Base-by-base conservation (phyloP, 1,140 invertebrate species). In the Adoxophyes honmai region DNA sequence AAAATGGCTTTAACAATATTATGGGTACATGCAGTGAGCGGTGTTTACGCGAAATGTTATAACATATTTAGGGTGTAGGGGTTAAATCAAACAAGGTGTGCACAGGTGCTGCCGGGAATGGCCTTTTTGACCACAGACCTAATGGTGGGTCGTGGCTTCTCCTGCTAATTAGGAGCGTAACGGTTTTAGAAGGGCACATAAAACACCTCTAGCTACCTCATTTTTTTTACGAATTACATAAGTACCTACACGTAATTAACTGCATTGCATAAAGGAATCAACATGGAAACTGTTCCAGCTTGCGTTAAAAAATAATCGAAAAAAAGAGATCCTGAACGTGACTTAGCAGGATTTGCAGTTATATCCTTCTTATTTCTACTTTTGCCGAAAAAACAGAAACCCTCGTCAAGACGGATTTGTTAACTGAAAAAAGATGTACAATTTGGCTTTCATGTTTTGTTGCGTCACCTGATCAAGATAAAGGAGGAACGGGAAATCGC, bases 381-480 rank as follows among this genome's bases (percentile, higher is more conserved):
- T 73, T 68, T 65, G 51, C 44, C 57, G 59, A 66, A 71, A 75
- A 73, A 75, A 72, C 68, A 68, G 56, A 58, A 55, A 76, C 73
- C 73, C 73, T 76, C 73, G 73, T 76, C 70, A 76, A 64, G 68
- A 68, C 57, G 73, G 73, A 76, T 76, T 76, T 76, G 73, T 71
- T 73, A 76, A 75, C 70, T 75, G 66, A 70, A 75, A 75, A 76
- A 71, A 73, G 68, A 68, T 71, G 68, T 76, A 71, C 70, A 73
- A 76, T 73, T 76, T 66, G 66, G 69, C 53, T 72, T 76, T 71
- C 73, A 73, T 71, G 63, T 69, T 75, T 70, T 71, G 70, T 73
- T 68, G 59, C 65, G 73, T 70, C 64, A 70, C 70, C 62, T 73
- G 73, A 75, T 75, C 73, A 70, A 70, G 70, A 73, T 75, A 73